Evolutionary conservation across 2,888 invertebrate genomes (phyloP).

Genomic region (Chymomyza amoena): DNA sequence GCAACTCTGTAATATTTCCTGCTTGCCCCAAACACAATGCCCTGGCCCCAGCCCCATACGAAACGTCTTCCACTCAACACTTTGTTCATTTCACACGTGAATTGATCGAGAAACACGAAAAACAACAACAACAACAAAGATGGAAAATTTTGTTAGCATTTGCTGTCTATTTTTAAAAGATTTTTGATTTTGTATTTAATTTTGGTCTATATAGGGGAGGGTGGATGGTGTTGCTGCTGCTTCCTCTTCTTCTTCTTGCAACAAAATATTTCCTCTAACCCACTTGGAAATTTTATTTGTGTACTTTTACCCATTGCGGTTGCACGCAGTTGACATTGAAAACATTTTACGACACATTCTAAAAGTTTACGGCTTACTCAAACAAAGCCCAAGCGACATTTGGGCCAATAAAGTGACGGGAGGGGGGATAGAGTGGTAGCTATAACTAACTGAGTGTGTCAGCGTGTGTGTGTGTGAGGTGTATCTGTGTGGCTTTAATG

Average conservation of each 20-base stretch:
- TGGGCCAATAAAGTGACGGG: too few relatives aligned
- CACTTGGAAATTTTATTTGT: constrained; percentile 36
- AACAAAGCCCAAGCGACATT: background rate
- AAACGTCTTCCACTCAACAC: constrained; percentile 57
- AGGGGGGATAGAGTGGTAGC: too few relatives aligned
- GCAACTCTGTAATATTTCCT: constrained; percentile 53
- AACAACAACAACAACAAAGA: constrained; percentile 9
- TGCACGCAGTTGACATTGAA: constrained; percentile 40
- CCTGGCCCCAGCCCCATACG: constrained; percentile 13
- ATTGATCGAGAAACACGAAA: constrained; percentile 54
- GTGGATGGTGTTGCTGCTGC: too few relatives aligned
- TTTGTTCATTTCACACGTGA: constrained; percentile 71
- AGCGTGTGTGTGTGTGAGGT: background rate
- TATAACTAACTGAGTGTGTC: background rate
- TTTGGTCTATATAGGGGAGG: background rate
- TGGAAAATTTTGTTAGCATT: constrained; percentile 28
- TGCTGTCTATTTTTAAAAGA: constrained; percentile 51
- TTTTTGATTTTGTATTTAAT: constrained; percentile 18
- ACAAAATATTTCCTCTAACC: background rate
- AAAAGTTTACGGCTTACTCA: background rate
- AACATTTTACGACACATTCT: constrained; percentile 21
- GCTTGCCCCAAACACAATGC: too few relatives aligned
- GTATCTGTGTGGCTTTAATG: constrained; percentile 3
- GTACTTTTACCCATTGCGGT: constrained; percentile 24
- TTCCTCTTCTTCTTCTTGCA: constrained; percentile 8